phyloP scores from a whole-genome alignment of 1,140 invertebrate genomes.

The Trichoplusia ni region DNA sequence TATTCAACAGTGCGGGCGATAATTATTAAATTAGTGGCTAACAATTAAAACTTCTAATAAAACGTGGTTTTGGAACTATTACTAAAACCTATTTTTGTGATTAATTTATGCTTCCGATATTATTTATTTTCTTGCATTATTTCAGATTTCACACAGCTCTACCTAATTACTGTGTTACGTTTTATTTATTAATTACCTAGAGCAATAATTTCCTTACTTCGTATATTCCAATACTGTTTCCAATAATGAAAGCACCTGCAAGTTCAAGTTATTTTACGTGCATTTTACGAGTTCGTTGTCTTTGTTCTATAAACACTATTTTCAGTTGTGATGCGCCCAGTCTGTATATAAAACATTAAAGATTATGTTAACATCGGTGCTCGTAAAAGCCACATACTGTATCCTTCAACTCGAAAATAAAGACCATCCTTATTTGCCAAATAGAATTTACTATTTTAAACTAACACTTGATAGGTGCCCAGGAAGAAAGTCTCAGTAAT shows the following conservation, averaged over 20 bases:
- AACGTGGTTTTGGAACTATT: constrained; percentile 49
- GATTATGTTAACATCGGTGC: constrained; percentile 42
- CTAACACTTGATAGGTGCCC: not conserved
- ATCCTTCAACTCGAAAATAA: constrained; percentile 5
- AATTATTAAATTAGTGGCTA: constrained; percentile 43
- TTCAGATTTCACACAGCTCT: not conserved
- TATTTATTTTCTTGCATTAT: not conserved
- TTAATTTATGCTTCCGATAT: constrained; percentile 11
- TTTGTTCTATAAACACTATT: constrained; percentile 68
- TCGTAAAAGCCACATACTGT: constrained; percentile 7
- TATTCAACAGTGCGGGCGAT: constrained; percentile 38
- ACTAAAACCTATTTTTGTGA: constrained; percentile 27
- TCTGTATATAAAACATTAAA: constrained; percentile 51
- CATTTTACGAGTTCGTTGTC: constrained; percentile 77
- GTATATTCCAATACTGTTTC: constrained; percentile 22
- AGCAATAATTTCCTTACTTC: not conserved
- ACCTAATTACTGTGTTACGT: not conserved
- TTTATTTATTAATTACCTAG: not conserved
- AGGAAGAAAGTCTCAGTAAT: constrained; percentile 14
- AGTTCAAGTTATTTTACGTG: constrained; percentile 56
- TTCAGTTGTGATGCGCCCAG: constrained; percentile 45
- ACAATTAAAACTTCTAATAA: constrained; percentile 43
- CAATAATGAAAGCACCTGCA: constrained; percentile 46
- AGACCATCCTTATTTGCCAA: not conserved
- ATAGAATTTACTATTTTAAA: constrained; percentile 14